Conservation (phyloP, 1,140 invertebrate genomes). For the Drosophila jambulina region DNA sequence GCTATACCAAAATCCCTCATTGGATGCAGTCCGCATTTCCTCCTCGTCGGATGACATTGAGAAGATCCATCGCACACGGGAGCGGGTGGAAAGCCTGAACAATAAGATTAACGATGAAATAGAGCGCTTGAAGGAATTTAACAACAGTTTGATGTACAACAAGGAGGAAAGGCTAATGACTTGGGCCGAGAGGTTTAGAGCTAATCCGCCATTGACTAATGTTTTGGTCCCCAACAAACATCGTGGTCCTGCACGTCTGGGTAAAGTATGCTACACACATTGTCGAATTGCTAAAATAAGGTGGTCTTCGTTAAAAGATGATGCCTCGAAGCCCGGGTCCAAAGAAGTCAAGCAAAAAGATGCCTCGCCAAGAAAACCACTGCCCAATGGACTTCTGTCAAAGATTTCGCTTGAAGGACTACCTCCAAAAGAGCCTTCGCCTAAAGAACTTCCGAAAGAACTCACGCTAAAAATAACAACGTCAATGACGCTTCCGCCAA, state of each 20-base stretch:
- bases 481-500: neutral
- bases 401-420: neutral
- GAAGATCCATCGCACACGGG: slow-evolving; percentile 20
- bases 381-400: too few relatives aligned
- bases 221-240: neutral
- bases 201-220: neutral
- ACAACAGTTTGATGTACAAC: slow-evolving; percentile 1
- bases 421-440: too few relatives aligned
- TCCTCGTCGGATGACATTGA: slow-evolving; percentile 1
- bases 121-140: slow-evolving; percentile 34
- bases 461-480: too few relatives aligned
- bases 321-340: too few relatives aligned
- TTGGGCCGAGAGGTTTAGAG: slow-evolving; percentile 8
- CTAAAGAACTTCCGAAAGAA: neutral
- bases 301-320: neutral
- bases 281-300: neutral
- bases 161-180: neutral
- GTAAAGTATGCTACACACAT: neutral
- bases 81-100: slow-evolving; percentile 30
- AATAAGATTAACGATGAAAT: slow-evolving; percentile 50
- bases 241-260: neutral
- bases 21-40: neutral
- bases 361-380: neutral
- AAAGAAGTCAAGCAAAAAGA: neutral
- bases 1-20: neutral